Evolutionary conservation across 2,113 vertebrate species (phyloP).

Genomic region (Taurulus bubalis): DNA sequence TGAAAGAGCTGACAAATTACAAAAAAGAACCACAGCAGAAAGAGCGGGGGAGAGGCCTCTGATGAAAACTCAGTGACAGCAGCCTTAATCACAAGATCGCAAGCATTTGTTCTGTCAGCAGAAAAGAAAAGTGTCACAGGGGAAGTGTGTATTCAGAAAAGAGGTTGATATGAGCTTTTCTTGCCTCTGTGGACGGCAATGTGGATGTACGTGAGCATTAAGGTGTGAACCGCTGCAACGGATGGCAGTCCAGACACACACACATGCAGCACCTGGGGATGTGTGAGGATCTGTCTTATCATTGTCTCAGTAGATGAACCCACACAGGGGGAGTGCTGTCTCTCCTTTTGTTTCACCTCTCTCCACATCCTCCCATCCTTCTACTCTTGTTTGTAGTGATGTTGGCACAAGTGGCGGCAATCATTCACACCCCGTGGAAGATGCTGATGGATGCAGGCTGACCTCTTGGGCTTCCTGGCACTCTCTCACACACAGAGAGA

Average conservation of each 20-base stretch:
- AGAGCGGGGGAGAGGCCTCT: constrained; percentile 6
- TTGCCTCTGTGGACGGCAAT: not conserved
- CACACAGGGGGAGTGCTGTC: not conserved
- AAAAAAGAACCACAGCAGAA: not conserved
- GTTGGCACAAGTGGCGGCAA: constrained; percentile 31
- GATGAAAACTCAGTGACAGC: constrained; percentile 62
- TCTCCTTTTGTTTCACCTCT: constrained; percentile 20
- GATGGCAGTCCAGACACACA: not conserved
- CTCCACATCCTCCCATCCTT: constrained; percentile 9
- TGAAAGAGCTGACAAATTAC: constrained; percentile 37
- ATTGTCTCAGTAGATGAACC: constrained; percentile 7
- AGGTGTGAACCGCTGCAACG: constrained; percentile 10
- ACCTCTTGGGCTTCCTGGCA: constrained; percentile 26
- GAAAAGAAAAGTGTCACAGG: constrained; percentile 47
- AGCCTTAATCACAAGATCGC: constrained; percentile 64
- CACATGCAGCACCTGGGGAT: constrained; percentile 10
- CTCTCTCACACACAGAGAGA: constrained; percentile 1
- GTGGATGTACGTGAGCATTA: not conserved
- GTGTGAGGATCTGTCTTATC: constrained; percentile 18
- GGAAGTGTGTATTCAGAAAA: constrained; percentile 19
- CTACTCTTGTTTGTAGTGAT: not conserved
- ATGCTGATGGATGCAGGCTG: constrained; percentile 47
- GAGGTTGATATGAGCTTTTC: constrained; percentile 7
- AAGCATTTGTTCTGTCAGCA: constrained; percentile 69
- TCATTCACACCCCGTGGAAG: constrained; percentile 41